These are phyloP conservation scores for Hydractinia echinata DNA, from an alignment of 30 jellyfish, hydroid and myxozoan species.

Conservation along the genomic window DNA sequence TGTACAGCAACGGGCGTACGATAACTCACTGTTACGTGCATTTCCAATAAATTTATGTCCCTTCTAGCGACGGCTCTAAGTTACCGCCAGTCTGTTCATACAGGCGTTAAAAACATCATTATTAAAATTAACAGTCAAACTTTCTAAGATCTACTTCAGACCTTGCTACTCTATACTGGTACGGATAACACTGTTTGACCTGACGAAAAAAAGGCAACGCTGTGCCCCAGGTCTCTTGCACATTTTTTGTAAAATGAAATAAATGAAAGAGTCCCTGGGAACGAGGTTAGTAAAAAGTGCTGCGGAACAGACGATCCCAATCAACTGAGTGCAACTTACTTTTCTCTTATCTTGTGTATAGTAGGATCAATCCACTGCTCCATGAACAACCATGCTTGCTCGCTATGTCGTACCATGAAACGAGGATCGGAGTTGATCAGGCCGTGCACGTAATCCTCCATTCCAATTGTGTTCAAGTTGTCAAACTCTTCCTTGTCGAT, in stretches of 20 bases:
- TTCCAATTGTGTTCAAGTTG: conserved; percentile 55
- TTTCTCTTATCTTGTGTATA: conserved; percentile 72
- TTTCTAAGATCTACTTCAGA: too few relatives aligned
- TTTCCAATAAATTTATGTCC: too few relatives aligned
- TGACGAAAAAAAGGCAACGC: neutral
- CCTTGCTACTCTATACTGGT: too few relatives aligned
- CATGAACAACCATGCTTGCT: conserved; percentile 82
- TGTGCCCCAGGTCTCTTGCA: neutral
- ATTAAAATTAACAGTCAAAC: too few relatives aligned
- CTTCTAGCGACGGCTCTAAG: too few relatives aligned
- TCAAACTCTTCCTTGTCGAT: conserved; percentile 80
- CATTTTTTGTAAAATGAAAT: neutral
- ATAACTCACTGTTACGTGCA: too few relatives aligned
- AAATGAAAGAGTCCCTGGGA: too few relatives aligned
- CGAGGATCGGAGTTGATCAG: conserved; percentile 73
- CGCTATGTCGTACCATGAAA: conserved; percentile 62
- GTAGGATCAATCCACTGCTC: conserved; percentile 70
- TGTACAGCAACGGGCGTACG: too few relatives aligned
- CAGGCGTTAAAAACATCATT: too few relatives aligned
- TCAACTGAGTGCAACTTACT: conserved; percentile 22
- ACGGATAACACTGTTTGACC: too few relatives aligned
- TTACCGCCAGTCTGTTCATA: too few relatives aligned
- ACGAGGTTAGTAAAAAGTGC: too few relatives aligned
- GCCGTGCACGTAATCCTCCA: conserved; percentile 62
- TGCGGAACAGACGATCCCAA: neutral